Evolutionary conservation across 2,113 vertebrate genomes (phyloP).

Genomic region (Penelope pileata): DNA sequence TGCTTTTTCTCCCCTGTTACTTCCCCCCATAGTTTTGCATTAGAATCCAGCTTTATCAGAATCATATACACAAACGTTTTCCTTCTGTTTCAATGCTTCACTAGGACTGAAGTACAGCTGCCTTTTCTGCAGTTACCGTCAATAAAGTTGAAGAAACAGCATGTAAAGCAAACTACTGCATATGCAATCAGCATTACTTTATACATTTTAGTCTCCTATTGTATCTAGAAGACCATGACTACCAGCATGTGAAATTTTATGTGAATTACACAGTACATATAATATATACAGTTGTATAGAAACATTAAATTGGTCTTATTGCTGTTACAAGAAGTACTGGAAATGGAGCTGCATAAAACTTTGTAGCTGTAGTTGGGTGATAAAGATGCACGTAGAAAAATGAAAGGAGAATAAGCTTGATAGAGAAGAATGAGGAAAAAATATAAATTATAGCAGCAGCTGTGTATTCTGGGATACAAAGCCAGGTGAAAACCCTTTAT

Average conservation of each 20-base stretch:
- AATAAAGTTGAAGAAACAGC: not conserved
- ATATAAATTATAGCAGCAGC: not conserved
- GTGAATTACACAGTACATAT: not conserved
- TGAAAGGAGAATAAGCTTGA: not conserved
- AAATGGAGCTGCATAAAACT: not conserved
- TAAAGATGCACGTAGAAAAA: not conserved
- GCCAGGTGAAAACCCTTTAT: not conserved
- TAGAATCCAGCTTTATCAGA: not conserved
- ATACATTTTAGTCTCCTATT: too few relatives aligned
- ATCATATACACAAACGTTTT: not conserved
- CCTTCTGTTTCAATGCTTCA: not conserved
- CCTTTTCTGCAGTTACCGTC: not conserved
- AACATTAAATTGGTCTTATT: not conserved
- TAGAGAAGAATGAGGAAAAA: not conserved
- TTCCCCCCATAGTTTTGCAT: not conserved
- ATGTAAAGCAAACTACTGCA: not conserved
- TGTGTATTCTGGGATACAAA: not conserved
- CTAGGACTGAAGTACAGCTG: not conserved
- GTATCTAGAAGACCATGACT: not conserved
- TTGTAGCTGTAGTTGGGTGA: not conserved
- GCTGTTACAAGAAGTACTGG: not conserved
- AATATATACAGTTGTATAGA: not conserved
- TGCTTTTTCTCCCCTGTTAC: not conserved
- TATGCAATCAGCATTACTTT: not conserved
- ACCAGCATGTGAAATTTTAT: not conserved